A percentile compares a stretch with the other conserved stretches of the same genome.
Conservation (phyloP, 2,797 vertebrate species). For the Salarias fasciatus region DNA sequence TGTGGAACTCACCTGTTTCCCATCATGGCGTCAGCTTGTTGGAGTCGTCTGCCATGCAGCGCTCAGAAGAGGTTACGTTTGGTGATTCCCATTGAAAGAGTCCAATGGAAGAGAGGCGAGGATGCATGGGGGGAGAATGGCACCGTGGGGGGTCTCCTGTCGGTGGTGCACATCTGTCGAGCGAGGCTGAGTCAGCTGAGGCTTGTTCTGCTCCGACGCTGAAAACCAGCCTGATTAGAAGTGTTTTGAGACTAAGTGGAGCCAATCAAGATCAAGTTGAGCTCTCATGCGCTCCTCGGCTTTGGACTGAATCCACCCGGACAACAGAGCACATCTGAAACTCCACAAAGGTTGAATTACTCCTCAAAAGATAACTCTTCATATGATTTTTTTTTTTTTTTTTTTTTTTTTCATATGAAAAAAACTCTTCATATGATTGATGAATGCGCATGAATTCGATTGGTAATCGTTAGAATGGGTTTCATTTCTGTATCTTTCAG, state of each 20-base stretch:
- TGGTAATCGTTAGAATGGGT: neutral
- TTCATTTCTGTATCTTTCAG: neutral
- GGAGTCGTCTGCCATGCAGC: neutral
- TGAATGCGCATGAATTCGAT: neutral
- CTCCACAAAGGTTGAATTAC: neutral
- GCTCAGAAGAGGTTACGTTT: neutral
- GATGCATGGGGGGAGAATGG: neutral
- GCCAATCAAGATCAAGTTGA: neutral
- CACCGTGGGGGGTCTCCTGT: conserved; percentile 2
- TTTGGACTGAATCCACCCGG: neutral
- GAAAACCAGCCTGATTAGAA: conserved; percentile 3
- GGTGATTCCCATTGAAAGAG: conserved; percentile 1
- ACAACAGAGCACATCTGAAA: neutral
- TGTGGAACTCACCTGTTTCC: neutral
- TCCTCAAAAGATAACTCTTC: too few species aligned
- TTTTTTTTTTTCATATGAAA: too few species aligned
- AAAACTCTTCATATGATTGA: neutral
- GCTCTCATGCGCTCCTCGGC: neutral
- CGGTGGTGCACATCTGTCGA: conserved; percentile 1
- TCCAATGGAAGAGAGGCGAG: neutral
- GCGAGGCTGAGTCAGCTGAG: neutral
- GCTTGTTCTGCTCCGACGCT: conserved; percentile 5
- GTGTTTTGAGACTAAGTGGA: neutral
- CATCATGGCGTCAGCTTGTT: neutral
- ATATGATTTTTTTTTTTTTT: too few species aligned